Percentiles rank a stretch among this genome's conserved stretches.
Evolutionary conservation across 2,888 invertebrate genomes (phyloP).

Genomic region (Salticus scenicus): DNA sequence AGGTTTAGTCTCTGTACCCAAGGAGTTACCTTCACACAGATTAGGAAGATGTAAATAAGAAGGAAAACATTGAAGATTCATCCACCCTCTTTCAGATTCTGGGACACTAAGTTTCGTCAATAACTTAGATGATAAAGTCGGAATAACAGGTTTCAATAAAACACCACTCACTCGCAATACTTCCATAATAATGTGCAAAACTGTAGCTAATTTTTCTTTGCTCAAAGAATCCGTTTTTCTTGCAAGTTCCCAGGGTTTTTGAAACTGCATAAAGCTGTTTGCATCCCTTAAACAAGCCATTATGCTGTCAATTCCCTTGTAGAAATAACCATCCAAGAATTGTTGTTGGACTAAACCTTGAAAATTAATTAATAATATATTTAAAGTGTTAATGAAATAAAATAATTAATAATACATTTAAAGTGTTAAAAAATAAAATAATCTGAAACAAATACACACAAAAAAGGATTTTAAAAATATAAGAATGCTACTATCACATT

Average conservation of each 20-base stretch:
- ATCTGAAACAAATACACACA: too few relatives aligned
- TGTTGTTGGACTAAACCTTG: slow-evolving; percentile 81
- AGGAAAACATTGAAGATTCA: slow-evolving; percentile 50
- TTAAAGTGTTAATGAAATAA: too few relatives aligned
- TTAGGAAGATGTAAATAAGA: slow-evolving; percentile 26
- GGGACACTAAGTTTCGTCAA: slow-evolving; percentile 78
- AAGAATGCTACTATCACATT: too few relatives aligned
- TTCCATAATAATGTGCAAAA: slow-evolving; percentile 90
- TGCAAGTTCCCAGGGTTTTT: slow-evolving; percentile 91
- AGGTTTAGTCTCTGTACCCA: slow-evolving; percentile 26
- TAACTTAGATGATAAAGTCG: slow-evolving; percentile 82
- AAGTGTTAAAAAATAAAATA: too few relatives aligned
- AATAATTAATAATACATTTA: too few relatives aligned
- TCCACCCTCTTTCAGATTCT: slow-evolving; percentile 47
- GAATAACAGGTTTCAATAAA: slow-evolving; percentile 90
- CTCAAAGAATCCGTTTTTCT: slow-evolving; percentile 78
- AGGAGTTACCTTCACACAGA: slow-evolving; percentile 20
- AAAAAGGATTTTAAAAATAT: too few relatives aligned
- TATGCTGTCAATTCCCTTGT: slow-evolving; percentile 86
- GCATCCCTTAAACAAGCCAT: slow-evolving; percentile 85
- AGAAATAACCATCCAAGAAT: slow-evolving; percentile 86
- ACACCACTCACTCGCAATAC: slow-evolving; percentile 86
- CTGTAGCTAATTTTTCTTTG: slow-evolving; percentile 81
- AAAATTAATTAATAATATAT: slow-evolving; percentile 55
- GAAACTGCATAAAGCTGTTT: slow-evolving; percentile 89